phyloP scores from a whole-genome alignment of 2,797 vertebrate genomes.

The Hydrolagus colliei region DNA sequence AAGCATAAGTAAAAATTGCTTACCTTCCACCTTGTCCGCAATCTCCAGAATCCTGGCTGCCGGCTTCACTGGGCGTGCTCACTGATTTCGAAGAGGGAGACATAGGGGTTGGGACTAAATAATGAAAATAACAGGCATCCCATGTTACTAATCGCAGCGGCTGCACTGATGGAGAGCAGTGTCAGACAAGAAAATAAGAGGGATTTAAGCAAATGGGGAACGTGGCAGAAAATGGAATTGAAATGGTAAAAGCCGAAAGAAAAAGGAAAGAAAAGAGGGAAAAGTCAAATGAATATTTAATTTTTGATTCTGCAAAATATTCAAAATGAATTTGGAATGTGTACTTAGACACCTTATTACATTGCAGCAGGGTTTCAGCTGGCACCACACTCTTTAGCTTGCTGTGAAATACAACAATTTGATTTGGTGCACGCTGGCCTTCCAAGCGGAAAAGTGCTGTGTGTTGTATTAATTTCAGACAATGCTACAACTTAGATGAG shows the following conservation, averaged over 20 bases:
- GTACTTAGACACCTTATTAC: background rate
- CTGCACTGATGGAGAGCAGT: slow-evolving; percentile 74
- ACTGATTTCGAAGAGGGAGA: slow-evolving; percentile 84
- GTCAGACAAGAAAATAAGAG: slow-evolving; percentile 64
- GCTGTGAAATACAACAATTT: background rate
- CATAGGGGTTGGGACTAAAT: slow-evolving; percentile 88
- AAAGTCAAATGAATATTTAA: slow-evolving; percentile 63
- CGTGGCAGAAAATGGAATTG: slow-evolving; percentile 47
- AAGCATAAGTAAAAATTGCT: slow-evolving; percentile 32
- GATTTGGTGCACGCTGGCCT: background rate
- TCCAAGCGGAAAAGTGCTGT: background rate
- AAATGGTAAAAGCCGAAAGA: slow-evolving; percentile 48
- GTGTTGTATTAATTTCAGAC: slow-evolving; percentile 2
- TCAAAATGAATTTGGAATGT: slow-evolving; percentile 47
- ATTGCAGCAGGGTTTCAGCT: slow-evolving; percentile 14
- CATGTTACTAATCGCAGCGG: slow-evolving; percentile 79
- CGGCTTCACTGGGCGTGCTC: slow-evolving; percentile 78
- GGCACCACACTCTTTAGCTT: background rate
- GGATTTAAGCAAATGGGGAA: slow-evolving; percentile 50
- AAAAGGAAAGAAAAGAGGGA: slow-evolving; percentile 58
- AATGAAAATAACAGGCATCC: slow-evolving; percentile 82
- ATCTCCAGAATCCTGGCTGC: slow-evolving; percentile 79
- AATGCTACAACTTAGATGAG: background rate
- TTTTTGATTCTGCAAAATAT: slow-evolving; percentile 45
- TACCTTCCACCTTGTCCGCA: slow-evolving; percentile 73